phyloP scores from a whole-genome alignment of 1,140 invertebrate species.

The Lithobius niger region DNA sequence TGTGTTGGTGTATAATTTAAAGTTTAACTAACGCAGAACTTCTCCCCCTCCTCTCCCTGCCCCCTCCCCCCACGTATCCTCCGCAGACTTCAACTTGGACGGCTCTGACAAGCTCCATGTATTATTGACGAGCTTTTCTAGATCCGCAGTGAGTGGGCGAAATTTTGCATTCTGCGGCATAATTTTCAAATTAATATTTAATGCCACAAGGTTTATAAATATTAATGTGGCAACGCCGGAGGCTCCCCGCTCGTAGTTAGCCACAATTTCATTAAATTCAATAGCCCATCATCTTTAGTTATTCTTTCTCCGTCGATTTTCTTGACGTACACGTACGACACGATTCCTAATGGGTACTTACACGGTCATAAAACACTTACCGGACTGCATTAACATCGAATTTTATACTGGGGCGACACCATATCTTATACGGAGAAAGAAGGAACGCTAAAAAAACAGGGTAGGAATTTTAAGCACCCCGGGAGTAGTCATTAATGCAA shows the following conservation, averaged over 20 bases:
- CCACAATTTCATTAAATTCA: constrained; percentile 5
- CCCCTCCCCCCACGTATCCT: too few species aligned
- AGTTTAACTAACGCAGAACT: too few species aligned
- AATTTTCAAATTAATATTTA: constrained; percentile 3
- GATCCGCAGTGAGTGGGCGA: background rate
- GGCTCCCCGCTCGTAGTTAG: background rate
- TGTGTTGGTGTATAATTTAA: too few species aligned
- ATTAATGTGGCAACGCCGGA: background rate
- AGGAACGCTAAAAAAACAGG: too few species aligned
- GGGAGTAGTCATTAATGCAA: too few species aligned
- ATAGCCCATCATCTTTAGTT: background rate
- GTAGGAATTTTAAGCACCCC: too few species aligned
- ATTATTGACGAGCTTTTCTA: too few species aligned
- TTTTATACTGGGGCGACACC: too few species aligned
- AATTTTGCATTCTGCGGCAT: background rate
- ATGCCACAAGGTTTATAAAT: background rate
- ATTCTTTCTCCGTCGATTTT: background rate
- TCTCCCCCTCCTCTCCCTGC: too few species aligned
- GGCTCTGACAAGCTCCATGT: too few species aligned
- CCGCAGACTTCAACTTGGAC: too few species aligned
- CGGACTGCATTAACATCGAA: background rate
- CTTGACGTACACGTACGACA: background rate
- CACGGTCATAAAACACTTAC: background rate
- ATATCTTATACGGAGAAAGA: too few species aligned
- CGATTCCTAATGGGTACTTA: background rate